A percentile compares a stretch with the other conserved stretches of the same genome.
Conservation (phyloP, 1,140 invertebrate genomes). For the Globodera ellingtonae region DNA sequence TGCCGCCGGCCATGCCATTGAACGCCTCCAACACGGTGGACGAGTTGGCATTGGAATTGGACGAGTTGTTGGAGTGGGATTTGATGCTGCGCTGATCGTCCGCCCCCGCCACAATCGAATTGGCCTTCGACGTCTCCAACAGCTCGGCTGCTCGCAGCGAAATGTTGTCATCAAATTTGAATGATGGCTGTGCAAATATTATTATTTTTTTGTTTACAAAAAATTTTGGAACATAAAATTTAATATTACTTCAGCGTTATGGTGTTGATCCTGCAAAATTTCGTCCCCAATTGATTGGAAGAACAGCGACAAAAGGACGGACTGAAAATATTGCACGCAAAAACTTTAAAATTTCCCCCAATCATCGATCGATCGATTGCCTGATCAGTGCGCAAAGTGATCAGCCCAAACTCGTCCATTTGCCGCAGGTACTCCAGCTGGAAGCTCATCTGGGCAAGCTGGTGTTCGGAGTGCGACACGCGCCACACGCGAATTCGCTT, state of each 20-base stretch:
- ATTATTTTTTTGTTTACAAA: neutral
- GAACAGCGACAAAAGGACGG: conserved; percentile 54
- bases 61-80: conserved; percentile 20
- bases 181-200: conserved; percentile 37
- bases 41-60: neutral
- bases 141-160: conserved; percentile 37
- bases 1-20: neutral
- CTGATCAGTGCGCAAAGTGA: conserved; percentile 36
- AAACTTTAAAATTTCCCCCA: neutral
- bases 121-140: conserved; percentile 48
- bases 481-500: conserved; percentile 52
- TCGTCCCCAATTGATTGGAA: conserved; percentile 53
- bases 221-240: neutral
- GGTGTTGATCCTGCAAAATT: conserved; percentile 44
- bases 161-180: conserved; percentile 51
- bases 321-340: conserved; percentile 24
- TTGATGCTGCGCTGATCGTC: conserved; percentile 39
- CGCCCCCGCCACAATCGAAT: conserved; percentile 43
- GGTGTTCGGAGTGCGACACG: conserved; percentile 47
- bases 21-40: neutral
- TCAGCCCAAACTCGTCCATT: conserved; percentile 40
- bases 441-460: conserved; percentile 43
- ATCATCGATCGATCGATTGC: conserved; percentile 24
- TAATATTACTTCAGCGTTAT: neutral
- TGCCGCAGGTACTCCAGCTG: conserved; percentile 52